phyloP scores from a whole-genome alignment of 2,797 vertebrate genomes.

The Tadarida brasiliensis region DNA sequence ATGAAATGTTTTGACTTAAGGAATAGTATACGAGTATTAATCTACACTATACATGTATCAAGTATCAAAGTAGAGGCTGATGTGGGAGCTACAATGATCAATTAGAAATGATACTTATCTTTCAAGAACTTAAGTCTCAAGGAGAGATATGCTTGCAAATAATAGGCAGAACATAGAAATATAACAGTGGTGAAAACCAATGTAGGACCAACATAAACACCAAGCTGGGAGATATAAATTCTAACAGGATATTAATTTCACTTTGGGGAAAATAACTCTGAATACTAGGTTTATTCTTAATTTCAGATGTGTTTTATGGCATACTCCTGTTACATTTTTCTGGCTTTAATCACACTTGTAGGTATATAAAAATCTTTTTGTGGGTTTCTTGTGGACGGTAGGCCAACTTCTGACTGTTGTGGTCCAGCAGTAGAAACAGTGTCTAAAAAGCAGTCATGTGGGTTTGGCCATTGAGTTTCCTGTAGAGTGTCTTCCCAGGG shows the following conservation, averaged over 20 bases:
- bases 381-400: background rate
- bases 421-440: background rate
- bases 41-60: background rate
- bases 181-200: constrained; percentile 6
- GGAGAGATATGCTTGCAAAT: background rate
- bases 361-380: background rate
- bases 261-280: constrained; percentile 24
- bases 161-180: constrained; percentile 25
- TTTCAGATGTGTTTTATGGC: background rate
- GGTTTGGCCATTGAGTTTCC: background rate
- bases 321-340: background rate
- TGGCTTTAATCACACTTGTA: background rate
- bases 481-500: background rate
- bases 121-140: constrained; percentile 53
- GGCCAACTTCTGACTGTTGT: background rate
- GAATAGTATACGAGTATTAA: background rate
- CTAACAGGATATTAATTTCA: background rate
- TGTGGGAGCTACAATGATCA: background rate
- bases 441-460: background rate
- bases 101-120: background rate
- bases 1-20: background rate
- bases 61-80: background rate
- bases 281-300: background rate
- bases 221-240: background rate
- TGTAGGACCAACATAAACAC: background rate